Conservation (phyloP, 2,113 vertebrate genomes). For the Malaclemys terrapin region DNA sequence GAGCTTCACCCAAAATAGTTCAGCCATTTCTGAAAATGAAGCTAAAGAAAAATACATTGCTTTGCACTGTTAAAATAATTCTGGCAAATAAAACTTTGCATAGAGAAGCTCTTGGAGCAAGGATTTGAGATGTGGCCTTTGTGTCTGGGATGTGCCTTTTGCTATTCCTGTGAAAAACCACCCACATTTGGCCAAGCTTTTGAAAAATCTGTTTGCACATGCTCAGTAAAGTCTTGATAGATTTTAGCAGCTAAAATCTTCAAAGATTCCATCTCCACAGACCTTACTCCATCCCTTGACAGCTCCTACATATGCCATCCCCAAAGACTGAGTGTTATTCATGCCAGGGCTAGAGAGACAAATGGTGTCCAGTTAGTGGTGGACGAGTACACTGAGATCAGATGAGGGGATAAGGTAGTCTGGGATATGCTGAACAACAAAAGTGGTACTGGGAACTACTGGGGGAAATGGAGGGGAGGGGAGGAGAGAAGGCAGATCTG, state of each 20-base stretch:
- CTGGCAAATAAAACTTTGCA: too few species aligned
- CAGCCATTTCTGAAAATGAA: not conserved
- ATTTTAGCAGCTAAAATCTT: not conserved
- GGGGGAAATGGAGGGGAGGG: not conserved
- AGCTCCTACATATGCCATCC: not conserved
- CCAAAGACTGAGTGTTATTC: not conserved
- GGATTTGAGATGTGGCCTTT: not conserved
- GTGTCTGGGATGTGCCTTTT: not conserved
- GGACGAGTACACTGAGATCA: not conserved
- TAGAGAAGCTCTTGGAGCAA: not conserved
- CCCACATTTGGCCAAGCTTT: not conserved
- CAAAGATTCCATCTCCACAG: too few species aligned
- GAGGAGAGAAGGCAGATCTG: not conserved
- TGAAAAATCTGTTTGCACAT: not conserved
- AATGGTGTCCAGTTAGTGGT: not conserved
- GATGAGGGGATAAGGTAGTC: not conserved
- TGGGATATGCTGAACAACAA: not conserved
- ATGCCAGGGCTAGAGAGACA: not conserved
- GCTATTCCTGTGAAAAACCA: not conserved
- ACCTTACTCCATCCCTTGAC: not conserved
- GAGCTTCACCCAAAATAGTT: not conserved
- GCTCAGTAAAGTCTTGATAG: not conserved
- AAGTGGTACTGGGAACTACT: not conserved
- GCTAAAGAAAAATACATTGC: not conserved
- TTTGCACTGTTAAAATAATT: too few species aligned